A percentile compares a stretch with the other conserved stretches of the same genome.
Evolutionary conservation across 2,797 vertebrate species (phyloP).

Genomic region (Merluccius polli): DNA sequence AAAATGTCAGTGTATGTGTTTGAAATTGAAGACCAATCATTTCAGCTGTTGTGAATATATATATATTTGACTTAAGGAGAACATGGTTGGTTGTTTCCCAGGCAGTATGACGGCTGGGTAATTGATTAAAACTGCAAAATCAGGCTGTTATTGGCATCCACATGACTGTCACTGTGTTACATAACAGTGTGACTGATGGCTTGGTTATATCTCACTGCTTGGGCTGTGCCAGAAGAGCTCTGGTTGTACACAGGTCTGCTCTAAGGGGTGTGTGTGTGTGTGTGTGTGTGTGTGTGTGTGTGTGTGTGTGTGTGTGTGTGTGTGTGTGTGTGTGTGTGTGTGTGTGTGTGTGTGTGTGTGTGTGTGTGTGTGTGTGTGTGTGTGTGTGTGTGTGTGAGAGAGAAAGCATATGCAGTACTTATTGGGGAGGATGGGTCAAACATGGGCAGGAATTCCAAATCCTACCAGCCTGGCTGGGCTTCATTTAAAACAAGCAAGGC

Average conservation of each 20-base stretch:
- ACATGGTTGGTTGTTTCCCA: background rate
- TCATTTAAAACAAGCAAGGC: conserved; percentile 26
- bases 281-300: background rate
- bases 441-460: conserved; percentile 36
- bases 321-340: background rate
- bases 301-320: background rate
- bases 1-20: background rate
- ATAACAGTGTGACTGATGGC: conserved; percentile 38
- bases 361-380: conserved; percentile 4
- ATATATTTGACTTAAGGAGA: conserved; percentile 10
- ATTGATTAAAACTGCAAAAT: conserved; percentile 1
- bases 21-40: background rate
- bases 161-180: conserved; percentile 27
- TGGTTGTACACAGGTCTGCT: conserved; percentile 30
- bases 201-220: conserved; percentile 33
- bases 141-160: conserved; percentile 25
- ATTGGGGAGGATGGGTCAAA: conserved; percentile 16
- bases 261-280: background rate
- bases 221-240: conserved; percentile 45
- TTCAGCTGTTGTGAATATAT: background rate
- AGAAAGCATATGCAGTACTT: background rate
- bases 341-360: conserved; percentile 5
- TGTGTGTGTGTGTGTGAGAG: conserved; percentile 17
- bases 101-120: background rate
- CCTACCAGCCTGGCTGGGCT: conserved; percentile 21